Conservation (phyloP, 1,140 invertebrate species). For the Parapsyche elsis region DNA sequence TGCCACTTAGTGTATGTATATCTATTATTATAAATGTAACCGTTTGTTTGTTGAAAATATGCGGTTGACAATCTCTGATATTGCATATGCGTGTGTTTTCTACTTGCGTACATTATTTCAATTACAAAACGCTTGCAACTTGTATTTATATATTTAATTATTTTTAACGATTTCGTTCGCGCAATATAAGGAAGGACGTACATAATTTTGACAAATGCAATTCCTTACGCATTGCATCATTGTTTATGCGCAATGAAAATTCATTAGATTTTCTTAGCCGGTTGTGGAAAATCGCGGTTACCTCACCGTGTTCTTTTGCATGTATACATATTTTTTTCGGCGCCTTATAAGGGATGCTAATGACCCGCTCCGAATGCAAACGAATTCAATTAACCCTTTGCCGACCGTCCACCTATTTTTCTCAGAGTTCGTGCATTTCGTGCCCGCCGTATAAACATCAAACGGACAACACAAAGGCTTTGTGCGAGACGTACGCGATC, state of each 20-base stretch:
- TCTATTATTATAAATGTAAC: no score
- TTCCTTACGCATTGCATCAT: no score
- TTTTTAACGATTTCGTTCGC: background rate
- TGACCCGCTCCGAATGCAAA: slow-evolving; percentile 18
- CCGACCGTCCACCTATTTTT: background rate
- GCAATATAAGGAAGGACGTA: no score
- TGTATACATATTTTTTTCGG: background rate
- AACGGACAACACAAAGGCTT: slow-evolving; percentile 40
- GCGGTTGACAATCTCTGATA: background rate
- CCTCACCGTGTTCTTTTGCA: background rate
- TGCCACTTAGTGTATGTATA: no score
- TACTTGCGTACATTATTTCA: slow-evolving; percentile 23
- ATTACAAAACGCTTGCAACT: background rate
- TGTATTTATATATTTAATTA: background rate
- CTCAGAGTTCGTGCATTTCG: background rate
- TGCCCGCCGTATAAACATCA: slow-evolving; percentile 33
- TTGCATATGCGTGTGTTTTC: background rate
- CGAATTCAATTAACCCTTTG: slow-evolving; percentile 20
- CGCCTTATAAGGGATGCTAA: slow-evolving; percentile 9
- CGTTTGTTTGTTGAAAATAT: no score
- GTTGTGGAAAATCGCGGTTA: background rate
- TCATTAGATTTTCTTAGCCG: background rate
- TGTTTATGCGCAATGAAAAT: no score
- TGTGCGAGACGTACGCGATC: slow-evolving; percentile 4
- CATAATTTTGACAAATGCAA: no score